phyloP scores from a whole-genome alignment of 2,888 invertebrate genomes.

The Coecobrya sp. region DNA sequence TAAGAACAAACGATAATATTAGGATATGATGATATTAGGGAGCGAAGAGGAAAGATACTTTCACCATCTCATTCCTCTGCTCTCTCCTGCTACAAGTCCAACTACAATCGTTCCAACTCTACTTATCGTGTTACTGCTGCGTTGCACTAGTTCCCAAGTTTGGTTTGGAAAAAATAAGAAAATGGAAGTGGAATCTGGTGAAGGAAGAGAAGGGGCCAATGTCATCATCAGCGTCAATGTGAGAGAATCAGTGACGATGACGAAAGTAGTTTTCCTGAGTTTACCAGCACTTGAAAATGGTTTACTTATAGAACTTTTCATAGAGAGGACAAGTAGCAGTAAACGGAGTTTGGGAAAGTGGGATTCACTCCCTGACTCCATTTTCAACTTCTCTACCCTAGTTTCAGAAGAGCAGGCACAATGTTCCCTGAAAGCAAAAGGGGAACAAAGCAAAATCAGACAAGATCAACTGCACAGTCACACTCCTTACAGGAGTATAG shows the following conservation, averaged over 20 bases:
- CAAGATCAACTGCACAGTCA: constrained; percentile 42
- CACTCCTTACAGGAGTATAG: background rate
- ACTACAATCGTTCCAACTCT: background rate
- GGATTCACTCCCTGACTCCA: background rate
- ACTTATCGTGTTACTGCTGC: constrained; percentile 11
- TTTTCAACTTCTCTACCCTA: background rate
- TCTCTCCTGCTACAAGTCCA: background rate
- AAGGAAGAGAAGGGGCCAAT: background rate
- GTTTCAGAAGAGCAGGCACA: background rate
- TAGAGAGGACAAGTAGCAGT: background rate
- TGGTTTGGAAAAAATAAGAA: background rate
- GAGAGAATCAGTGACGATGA: constrained; percentile 47
- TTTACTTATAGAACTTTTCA: background rate
- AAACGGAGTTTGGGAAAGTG: background rate
- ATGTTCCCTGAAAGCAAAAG: background rate
- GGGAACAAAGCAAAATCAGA: background rate
- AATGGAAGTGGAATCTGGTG: constrained; percentile 4
- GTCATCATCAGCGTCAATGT: constrained; percentile 6
- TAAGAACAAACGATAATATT: background rate
- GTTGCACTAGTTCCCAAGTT: background rate
- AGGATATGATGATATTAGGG: constrained; percentile 2
- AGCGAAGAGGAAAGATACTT: background rate
- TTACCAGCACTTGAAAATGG: background rate
- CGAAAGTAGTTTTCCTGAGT: constrained; percentile 20
- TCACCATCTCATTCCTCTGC: constrained; percentile 25